phyloP scores from a whole-genome alignment of 1,140 invertebrate genomes.

The Tigriopus japonicus region DNA sequence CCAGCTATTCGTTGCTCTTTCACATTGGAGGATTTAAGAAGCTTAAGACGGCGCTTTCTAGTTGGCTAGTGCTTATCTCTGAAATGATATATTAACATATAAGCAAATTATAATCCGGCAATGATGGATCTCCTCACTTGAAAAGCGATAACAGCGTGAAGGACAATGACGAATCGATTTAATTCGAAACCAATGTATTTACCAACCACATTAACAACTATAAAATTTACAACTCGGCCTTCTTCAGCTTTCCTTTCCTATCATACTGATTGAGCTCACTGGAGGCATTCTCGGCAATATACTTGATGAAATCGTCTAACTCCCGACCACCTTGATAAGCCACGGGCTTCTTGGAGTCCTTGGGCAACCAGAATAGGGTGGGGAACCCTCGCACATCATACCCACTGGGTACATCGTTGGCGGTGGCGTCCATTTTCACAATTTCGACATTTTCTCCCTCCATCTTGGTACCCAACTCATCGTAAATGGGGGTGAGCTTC shows the following conservation, averaged over 20 bases:
- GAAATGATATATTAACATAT: no score
- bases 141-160: no score
- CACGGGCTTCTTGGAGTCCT: conserved; percentile 23
- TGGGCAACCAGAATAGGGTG: conserved; percentile 86
- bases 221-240: conserved; percentile 39
- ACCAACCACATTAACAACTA: no score
- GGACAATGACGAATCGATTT: no score
- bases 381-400: conserved; percentile 94
- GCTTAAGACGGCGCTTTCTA: no score
- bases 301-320: conserved; percentile 86
- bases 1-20: no score
- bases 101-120: no score
- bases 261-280: conserved; percentile 70
- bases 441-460: conserved; percentile 73
- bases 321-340: conserved; percentile 62
- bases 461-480: conserved; percentile 82
- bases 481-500: conserved; percentile 75
- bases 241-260: conserved; percentile 68
- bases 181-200: no score
- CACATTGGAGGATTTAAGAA: no score
- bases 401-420: conserved; percentile 82
- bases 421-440: conserved; percentile 94
- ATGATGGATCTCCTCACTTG: no score
- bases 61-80: no score
- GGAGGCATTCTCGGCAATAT: conserved; percentile 79